Evolutionary conservation across 2,888 invertebrate genomes (phyloP).

Genomic region (Lacanobia oleracea): DNA sequence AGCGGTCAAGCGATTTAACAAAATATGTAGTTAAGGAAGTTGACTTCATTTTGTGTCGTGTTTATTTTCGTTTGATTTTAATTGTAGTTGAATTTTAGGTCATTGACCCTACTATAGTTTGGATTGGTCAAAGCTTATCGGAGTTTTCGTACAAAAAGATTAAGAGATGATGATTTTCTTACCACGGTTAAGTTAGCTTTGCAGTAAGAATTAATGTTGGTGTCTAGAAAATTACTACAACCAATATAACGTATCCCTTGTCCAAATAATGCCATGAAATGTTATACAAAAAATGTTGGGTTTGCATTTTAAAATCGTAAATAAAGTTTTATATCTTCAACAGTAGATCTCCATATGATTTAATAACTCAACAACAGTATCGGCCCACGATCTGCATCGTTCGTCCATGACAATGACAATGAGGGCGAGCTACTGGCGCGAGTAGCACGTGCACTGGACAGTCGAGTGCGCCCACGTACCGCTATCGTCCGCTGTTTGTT

Average conservation of each 20-base stretch:
- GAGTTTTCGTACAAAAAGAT: too few relatives aligned
- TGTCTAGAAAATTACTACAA: too few relatives aligned
- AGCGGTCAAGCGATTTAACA: background rate
- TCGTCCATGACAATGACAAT: slow-evolving; percentile 55
- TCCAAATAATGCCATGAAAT: background rate
- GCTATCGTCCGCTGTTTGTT: slow-evolving; percentile 29
- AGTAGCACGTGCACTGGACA: slow-evolving; percentile 48
- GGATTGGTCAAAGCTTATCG: too few relatives aligned
- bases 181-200: too few relatives aligned
- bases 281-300: background rate
- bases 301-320: background rate
- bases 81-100: background rate
- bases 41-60: slow-evolving; percentile 13
- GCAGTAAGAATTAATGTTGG: too few relatives aligned
- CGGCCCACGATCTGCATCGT: slow-evolving; percentile 27
- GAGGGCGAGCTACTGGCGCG: slow-evolving; percentile 50
- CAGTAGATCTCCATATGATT: slow-evolving; percentile 21
- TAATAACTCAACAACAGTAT: slow-evolving; percentile 27
- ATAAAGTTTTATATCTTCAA: background rate
- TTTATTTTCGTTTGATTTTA: slow-evolving; percentile 19
- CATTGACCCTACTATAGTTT: background rate
- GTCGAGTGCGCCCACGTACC: slow-evolving; percentile 38
- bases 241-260: too few relatives aligned
- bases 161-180: too few relatives aligned
- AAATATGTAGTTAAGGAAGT: slow-evolving; percentile 33